phyloP scores from a whole-genome alignment of 2,113 vertebrate genomes.

The Aythya baeri region DNA sequence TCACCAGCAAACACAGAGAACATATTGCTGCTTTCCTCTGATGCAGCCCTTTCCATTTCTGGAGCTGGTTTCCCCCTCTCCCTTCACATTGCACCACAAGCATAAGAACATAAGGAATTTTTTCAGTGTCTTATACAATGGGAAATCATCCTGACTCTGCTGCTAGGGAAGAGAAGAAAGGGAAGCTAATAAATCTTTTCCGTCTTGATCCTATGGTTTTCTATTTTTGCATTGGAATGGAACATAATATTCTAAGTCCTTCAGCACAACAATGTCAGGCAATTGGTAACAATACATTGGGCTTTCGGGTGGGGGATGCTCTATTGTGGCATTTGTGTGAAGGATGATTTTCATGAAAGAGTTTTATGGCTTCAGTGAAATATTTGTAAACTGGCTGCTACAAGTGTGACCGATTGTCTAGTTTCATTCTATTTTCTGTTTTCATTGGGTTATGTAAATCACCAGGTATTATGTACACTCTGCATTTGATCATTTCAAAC shows the following conservation, averaged over 20 bases:
- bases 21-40: background rate
- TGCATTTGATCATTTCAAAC: constrained; percentile 7
- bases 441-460: constrained; percentile 38
- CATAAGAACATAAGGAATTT: background rate
- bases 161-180: constrained; percentile 41
- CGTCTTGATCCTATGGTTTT: background rate
- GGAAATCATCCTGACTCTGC: background rate
- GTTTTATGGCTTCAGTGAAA: constrained; percentile 18
- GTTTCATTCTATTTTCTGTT: constrained; percentile 28
- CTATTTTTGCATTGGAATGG: constrained; percentile 58
- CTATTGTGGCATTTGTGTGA: constrained; percentile 14
- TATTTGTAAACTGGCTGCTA: constrained; percentile 32
- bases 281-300: constrained; percentile 18
- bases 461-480: background rate
- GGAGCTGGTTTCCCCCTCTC: background rate
- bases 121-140: background rate
- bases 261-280: constrained; percentile 6
- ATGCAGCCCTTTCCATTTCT: fast-evolving
- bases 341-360: constrained; percentile 48
- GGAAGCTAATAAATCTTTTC: constrained; percentile 59
- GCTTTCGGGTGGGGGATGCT: background rate
- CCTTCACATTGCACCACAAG: fast-evolving
- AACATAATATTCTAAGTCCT: constrained; percentile 43
- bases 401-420: constrained; percentile 18
- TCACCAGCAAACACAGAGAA: background rate